A percentile compares a stretch with the other conserved stretches of the same genome.
Evolutionary conservation across 1,140 invertebrate genomes (phyloP).

Genomic region (Semibalanus balanoides): DNA sequence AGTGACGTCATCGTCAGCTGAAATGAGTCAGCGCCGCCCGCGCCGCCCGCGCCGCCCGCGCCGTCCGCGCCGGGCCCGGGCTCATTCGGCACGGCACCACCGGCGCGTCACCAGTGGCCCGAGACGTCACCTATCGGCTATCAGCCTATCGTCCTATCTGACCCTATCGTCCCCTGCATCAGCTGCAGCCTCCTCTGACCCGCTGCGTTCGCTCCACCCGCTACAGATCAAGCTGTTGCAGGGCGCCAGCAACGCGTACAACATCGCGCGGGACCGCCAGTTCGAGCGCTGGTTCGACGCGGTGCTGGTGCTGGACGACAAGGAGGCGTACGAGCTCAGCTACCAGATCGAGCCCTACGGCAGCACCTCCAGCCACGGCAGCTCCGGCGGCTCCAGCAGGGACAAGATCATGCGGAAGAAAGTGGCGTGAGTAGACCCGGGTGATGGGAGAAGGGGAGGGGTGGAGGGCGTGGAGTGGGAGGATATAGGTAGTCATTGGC

Average conservation of each 20-base stretch:
- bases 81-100: too few relatives aligned
- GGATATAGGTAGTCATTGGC: too few relatives aligned
- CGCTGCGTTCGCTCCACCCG: too few relatives aligned
- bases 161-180: too few relatives aligned
- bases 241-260: constrained; percentile 93
- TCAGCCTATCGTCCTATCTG: too few relatives aligned
- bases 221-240: constrained; percentile 84
- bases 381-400: constrained; percentile 13
- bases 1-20: not conserved
- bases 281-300: constrained; percentile 91
- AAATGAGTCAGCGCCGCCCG: not conserved
- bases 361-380: constrained; percentile 17
- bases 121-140: too few relatives aligned
- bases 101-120: too few relatives aligned
- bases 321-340: constrained; percentile 77
- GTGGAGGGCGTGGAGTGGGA: too few relatives aligned
- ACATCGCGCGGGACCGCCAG: constrained; percentile 59
- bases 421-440: not conserved
- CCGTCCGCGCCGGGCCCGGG: too few relatives aligned
- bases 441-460: too few relatives aligned
- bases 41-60: too few relatives aligned
- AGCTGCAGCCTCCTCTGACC: not conserved
- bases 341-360: constrained; percentile 67
- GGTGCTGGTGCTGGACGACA: constrained; percentile 71
- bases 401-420: constrained; percentile 18